Percentiles rank a stretch among this genome's conserved stretches.
These are phyloP conservation scores for Cromileptes altivelis DNA, from an alignment of 2,113 vertebrate species.

Conservation along the genomic window DNA sequence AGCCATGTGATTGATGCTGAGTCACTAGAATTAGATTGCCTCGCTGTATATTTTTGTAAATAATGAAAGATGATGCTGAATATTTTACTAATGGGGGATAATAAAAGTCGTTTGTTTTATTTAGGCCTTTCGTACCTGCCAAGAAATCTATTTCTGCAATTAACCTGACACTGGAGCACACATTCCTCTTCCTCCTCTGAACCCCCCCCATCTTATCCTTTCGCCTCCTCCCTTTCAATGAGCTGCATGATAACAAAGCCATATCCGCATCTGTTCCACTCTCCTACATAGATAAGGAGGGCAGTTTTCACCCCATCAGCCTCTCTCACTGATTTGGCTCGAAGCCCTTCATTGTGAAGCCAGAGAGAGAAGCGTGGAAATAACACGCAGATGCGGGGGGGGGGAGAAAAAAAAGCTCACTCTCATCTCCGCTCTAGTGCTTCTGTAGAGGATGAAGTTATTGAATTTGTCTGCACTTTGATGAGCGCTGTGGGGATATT, in stretches of 20 bases:
- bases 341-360: slow-evolving; percentile 54
- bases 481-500: slow-evolving; percentile 19
- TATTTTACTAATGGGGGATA: slow-evolving; percentile 54
- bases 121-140: slow-evolving; percentile 42
- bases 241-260: slow-evolving; percentile 66
- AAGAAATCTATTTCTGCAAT: slow-evolving; percentile 49
- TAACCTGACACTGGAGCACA: slow-evolving; percentile 51
- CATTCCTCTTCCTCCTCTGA: slow-evolving; percentile 16
- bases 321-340: slow-evolving; percentile 55
- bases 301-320: slow-evolving; percentile 58
- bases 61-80: slow-evolving; percentile 55
- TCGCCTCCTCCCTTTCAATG: slow-evolving; percentile 45
- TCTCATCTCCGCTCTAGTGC: slow-evolving; percentile 39
- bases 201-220: slow-evolving; percentile 6
- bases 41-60: slow-evolving; percentile 28
- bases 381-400: slow-evolving; percentile 7
- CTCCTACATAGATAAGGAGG: slow-evolving; percentile 55
- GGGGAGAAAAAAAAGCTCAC: neutral
- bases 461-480: slow-evolving; percentile 55
- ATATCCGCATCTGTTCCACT: slow-evolving; percentile 67
- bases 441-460: slow-evolving; percentile 51
- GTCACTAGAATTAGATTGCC: slow-evolving; percentile 39
- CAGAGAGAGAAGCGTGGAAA: slow-evolving; percentile 41
- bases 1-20: slow-evolving; percentile 39
- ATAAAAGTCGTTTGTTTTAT: slow-evolving; percentile 55